Conservation (phyloP, 2,797 vertebrate species). For the Merluccius polli region DNA sequence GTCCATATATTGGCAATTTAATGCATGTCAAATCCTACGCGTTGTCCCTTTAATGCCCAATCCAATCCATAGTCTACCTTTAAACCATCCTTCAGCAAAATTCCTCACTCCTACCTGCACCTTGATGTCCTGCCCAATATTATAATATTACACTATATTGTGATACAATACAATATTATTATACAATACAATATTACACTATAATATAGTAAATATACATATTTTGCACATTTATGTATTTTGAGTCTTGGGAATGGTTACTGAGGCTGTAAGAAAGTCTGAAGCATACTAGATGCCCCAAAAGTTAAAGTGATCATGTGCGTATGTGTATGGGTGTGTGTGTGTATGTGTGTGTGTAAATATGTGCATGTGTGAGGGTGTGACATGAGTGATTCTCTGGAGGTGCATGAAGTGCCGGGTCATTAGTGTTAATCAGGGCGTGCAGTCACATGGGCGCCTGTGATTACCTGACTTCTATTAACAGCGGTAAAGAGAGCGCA, state of each 20-base stretch:
- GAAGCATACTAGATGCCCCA: constrained; percentile 60
- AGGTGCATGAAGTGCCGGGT: constrained; percentile 58
- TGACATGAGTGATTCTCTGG: not conserved
- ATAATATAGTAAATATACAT: not conserved
- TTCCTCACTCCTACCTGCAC: not conserved
- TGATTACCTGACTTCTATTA: constrained; percentile 61
- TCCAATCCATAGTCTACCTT: not conserved
- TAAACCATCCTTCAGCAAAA: not conserved
- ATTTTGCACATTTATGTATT: not conserved
- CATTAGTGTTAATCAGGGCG: constrained; percentile 74
- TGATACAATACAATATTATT: no score
- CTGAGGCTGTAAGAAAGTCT: constrained; percentile 37
- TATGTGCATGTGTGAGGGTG: constrained; percentile 21
- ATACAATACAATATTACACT: not conserved
- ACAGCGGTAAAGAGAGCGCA: not conserved
- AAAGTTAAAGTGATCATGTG: not conserved
- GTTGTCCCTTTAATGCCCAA: not conserved
- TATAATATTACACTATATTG: not conserved
- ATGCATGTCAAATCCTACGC: not conserved
- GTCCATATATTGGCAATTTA: no score
- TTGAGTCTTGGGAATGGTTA: not conserved
- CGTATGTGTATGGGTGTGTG: not conserved
- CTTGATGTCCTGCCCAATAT: not conserved
- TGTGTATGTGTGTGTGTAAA: constrained; percentile 1
- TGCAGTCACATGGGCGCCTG: constrained; percentile 67